These are phyloP conservation scores for Cuculus canorus DNA, from an alignment of 2,797 vertebrate genomes.

Conservation along the genomic window DNA sequence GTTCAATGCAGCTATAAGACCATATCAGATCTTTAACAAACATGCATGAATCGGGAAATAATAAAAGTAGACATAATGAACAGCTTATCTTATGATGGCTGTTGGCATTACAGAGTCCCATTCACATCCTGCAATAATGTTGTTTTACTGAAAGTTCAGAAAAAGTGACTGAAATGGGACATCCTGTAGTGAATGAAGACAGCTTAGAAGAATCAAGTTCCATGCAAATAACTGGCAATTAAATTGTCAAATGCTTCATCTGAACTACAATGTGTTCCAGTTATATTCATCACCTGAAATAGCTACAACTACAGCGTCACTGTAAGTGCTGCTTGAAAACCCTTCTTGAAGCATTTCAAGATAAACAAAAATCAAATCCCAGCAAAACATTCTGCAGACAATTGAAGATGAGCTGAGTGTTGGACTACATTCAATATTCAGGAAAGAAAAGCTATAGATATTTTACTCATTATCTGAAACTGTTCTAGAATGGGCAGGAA, in stretches of 20 bases:
- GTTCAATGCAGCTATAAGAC: not conserved
- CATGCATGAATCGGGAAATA: not conserved
- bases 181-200: not conserved
- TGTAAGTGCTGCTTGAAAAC: not conserved
- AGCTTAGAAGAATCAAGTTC: not conserved
- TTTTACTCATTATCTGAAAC: not conserved
- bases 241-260: not conserved
- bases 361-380: not conserved
- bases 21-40: not conserved
- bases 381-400: not conserved
- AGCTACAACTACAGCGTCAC: not conserved
- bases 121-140: not conserved
- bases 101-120: not conserved
- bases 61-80: not conserved
- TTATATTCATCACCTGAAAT: not conserved
- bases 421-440: not conserved
- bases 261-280: not conserved
- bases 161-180: not conserved
- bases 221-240: not conserved
- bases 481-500: not conserved
- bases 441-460: not conserved
- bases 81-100: not conserved
- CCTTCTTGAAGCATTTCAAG: not conserved
- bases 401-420: not conserved
- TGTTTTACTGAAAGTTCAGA: not conserved